Base-by-base conservation (phyloP, 2,113 vertebrate species). In the Sphaerodactylus townsendi region DNA sequence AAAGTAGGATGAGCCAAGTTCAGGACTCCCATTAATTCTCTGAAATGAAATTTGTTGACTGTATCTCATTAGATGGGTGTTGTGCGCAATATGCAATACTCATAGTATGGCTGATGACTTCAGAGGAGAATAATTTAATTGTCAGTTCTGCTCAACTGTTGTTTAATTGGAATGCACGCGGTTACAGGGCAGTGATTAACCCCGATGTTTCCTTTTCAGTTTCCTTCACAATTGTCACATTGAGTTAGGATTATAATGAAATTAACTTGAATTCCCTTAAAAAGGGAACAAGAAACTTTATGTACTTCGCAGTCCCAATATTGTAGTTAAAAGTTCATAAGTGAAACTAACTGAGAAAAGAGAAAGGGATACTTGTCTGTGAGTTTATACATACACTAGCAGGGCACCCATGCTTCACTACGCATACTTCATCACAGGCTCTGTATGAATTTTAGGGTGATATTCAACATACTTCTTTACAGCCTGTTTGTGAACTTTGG, bases 51-150 rank as follows among this genome's bases (percentile, higher is more conserved):
- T 95, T 93, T 94, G 88, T 92, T 92, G 86, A 87, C 88, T 91
- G 44, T 56, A 82, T 94, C 81, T 82, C 85, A 93, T 93, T 87
- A 94, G 90, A 95, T 91, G 93, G 83, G 56, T 82, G 66, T 90
- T 84, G 70, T 94, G 71, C 70, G 92, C 93, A 81, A 2, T 87
- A 90, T 92, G 79, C 41, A 94, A 91, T 96, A 95, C 94, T 95
- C 91, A 92, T 96, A 93, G 93, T 93, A 93, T 84, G 90, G 84
- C 91, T 89, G 88, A 92, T 92, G 94, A 88, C 77, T 92, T 94
- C 87, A 81, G 92, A 92, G 84, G 87, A 94, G 90, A 94, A 90
- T 94, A 93, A 95, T 95, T 95, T 95, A 95, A 94, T 94, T 93
- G 90, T 93, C 91, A 93, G 41, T 83, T 91, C 90, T 93, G 48